Evolutionary conservation across 2,113 vertebrate genomes (phyloP), one percentile per base, ranked within the genome.

Genomic region (Zosterops borbonicus): DNA sequence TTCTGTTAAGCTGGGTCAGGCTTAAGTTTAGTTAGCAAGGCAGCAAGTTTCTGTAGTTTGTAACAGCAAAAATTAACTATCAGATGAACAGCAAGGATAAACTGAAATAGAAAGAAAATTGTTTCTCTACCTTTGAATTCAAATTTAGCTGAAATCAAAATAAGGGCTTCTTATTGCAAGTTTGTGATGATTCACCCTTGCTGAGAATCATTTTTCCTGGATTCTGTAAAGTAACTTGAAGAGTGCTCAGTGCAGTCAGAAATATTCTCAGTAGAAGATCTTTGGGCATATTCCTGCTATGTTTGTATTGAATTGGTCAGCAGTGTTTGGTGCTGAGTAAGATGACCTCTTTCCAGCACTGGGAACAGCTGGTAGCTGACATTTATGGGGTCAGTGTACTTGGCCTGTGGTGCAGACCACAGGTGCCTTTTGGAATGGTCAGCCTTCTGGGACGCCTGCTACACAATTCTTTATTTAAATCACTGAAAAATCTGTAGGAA

Each of bases 191-290:
- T 89, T 94, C 90, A 90, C 65, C 44, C 0, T 37, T 94, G 64
- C 85, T 96, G 82, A 96, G 90, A 96, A 94, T 31, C 76, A 87
- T 94, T 96, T 95, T 95, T 96, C 68, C 37, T 93, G 75, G 73
- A 91, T 95, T 86, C 79, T 86, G n/a, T 53, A 41, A 63, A 93
- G 82, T 93, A 92, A 90, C 87, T 81, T 96, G 86, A 73, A 75
- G 76, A 92, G 17, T 80, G 17, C 27, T 93, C 6, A 0, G 70
- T 86, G 60, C 52, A 64, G 64, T 47, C 37, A 55, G 59, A 91
- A 74, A 63, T 83, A 56, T 92, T 94, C 82, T 94, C 79, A 93
- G 93, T 86, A 95, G 71, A 87, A 44, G 25, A 19, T 60, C 28
- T 85, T 55, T 23, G 55, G 52, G 9, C 9, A 1, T 27, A 28